Evolutionary conservation across 2,113 vertebrate genomes (phyloP).

Genomic region (Pogonocichla stellata): DNA sequence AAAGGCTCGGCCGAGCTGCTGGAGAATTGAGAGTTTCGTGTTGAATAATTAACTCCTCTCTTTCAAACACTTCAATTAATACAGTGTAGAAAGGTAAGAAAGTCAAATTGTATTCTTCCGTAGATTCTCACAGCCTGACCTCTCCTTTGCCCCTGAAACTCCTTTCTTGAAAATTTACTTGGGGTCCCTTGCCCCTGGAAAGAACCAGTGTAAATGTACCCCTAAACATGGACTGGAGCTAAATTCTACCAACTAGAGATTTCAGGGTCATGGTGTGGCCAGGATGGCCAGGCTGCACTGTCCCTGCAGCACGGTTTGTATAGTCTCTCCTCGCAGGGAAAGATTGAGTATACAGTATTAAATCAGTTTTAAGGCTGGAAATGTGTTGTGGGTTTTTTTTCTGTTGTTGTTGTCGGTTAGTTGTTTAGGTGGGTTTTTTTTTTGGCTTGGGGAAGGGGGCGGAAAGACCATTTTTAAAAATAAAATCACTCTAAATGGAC

Average conservation of each 20-base stretch:
- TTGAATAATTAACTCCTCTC: background rate
- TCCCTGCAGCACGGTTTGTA: background rate
- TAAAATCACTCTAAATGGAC: background rate
- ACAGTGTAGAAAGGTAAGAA: background rate
- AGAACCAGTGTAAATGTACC: background rate
- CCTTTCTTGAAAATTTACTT: background rate
- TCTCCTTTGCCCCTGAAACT: background rate
- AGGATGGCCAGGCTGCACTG: background rate
- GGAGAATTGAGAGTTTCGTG: background rate
- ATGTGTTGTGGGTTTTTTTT: accelerated
- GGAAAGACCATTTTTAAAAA: accelerated
- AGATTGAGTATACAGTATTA: accelerated
- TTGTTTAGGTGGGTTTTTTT: background rate
- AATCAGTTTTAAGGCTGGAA: background rate
- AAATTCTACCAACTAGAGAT: background rate
- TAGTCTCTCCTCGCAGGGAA: background rate
- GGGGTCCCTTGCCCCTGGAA: background rate
- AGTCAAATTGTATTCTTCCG: background rate
- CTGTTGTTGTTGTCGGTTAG: background rate
- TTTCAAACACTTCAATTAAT: background rate
- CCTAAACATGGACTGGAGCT: background rate
- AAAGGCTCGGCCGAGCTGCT: background rate
- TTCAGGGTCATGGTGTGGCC: background rate
- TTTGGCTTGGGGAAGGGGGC: accelerated
- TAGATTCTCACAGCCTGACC: background rate